Conservation (phyloP, 2,888 invertebrate genomes). For the Arctia plantaginis region DNA sequence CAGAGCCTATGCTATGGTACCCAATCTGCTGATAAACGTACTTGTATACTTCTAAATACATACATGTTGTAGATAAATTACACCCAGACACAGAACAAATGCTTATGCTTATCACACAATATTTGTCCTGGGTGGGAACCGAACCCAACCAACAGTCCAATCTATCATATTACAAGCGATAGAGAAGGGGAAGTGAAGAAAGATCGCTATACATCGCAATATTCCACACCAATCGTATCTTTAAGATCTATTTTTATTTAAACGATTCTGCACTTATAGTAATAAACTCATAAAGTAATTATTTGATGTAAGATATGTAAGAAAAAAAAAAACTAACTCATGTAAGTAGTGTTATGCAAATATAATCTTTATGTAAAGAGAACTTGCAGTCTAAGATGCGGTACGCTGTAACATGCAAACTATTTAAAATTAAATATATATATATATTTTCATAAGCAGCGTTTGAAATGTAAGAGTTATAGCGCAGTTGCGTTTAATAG, state of each 20-base stretch:
- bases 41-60: too few relatives aligned
- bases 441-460: constrained; percentile 41
- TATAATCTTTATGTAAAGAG: not conserved
- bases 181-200: not conserved
- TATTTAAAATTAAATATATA: constrained; percentile 33
- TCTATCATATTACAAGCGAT: too few relatives aligned
- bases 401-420: constrained; percentile 6
- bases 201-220: not conserved
- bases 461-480: constrained; percentile 51
- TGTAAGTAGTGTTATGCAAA: not conserved
- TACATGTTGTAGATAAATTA: too few relatives aligned
- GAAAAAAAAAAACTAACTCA: not conserved
- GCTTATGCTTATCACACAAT: too few relatives aligned
- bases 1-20: too few relatives aligned
- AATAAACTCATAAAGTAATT: not conserved
- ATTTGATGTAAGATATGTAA: not conserved
- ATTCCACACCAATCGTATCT: not conserved
- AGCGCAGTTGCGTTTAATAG: constrained; percentile 61
- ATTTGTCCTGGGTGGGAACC: too few relatives aligned
- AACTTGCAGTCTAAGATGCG: not conserved
- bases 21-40: too few relatives aligned
- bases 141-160: too few relatives aligned
- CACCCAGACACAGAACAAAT: too few relatives aligned
- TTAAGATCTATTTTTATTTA: not conserved
- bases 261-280: not conserved